These are phyloP conservation scores for Rhinichthys osculus DNA, from an alignment of 2,797 vertebrate genomes.

Conservation along the genomic window DNA sequence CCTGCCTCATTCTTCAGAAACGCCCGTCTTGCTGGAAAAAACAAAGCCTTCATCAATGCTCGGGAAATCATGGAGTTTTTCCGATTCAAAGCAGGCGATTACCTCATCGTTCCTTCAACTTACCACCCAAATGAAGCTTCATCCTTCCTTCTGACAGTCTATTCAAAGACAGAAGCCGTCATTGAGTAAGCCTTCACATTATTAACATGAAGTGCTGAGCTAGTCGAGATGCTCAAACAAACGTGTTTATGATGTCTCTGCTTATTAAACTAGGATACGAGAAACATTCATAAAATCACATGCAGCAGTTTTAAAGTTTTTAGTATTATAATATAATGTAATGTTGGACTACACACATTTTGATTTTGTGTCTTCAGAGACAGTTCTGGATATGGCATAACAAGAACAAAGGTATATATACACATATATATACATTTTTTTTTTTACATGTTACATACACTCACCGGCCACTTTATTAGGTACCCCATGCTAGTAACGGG, in stretches of 20 bases:
- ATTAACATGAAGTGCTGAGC: background rate
- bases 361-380: slow-evolving; percentile 30
- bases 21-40: background rate
- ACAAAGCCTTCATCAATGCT: slow-evolving; percentile 21
- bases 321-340: background rate
- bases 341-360: background rate
- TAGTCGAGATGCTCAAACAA: background rate
- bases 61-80: slow-evolving; percentile 57
- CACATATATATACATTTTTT: no score
- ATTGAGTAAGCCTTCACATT: slow-evolving; percentile 37
- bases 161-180: slow-evolving; percentile 45
- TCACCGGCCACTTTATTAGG: no score
- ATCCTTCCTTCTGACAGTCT: slow-evolving; percentile 50
- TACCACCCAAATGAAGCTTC: slow-evolving; percentile 31
- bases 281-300: background rate
- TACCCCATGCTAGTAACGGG: no score
- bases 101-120: slow-evolving; percentile 59
- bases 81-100: slow-evolving; percentile 47
- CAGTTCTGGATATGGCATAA: slow-evolving; percentile 33
- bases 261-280: background rate
- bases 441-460: background rate
- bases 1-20: slow-evolving; percentile 53
- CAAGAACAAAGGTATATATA: slow-evolving; percentile 9
- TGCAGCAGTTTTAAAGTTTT: background rate
- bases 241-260: background rate